Base-by-base conservation (phyloP, 1,140 invertebrate species). In the Arion vulgaris region DNA sequence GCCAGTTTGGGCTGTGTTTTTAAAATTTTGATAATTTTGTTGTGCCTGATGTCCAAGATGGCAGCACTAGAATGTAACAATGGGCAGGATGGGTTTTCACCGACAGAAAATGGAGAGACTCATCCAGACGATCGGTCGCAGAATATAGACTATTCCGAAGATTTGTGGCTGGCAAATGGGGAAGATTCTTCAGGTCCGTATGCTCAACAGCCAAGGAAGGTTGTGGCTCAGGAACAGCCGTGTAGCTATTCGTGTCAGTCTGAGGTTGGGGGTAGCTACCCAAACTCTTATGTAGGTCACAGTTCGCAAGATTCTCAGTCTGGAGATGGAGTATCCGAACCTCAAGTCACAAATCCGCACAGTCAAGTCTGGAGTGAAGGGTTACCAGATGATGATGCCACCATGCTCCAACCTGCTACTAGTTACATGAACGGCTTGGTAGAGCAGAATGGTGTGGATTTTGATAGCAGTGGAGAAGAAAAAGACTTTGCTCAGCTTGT, bases 401-500 rank as follows among this genome's bases (percentile, higher is more conserved):
- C 19, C 28, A 13, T 32, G 5, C 13, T 76, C 0, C 41, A 76
- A 32, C 45, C 74, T 49, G 36, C 51, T 9, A 45, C 53, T 17
- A 79, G 19, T 45, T 51, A 26, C 32, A 7, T 76, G 32, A 49
- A 51, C 26, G 49, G 49, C 36, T 28, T 1, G 4, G 38, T 17
- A 7, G 51, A 79, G 36, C 51, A 66, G 36, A 79, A 66, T 57
- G 77, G 57, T 23, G 26, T 51, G 57, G 77, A 79, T 1, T 39
- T 51, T 51, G 38, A 79, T 51, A 51, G 38, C 17, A 51, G 77
- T n/a, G 41, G 53, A 11, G 77, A 79, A 32, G 57, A 41, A 17
- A 79, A 68, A 68, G 77, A 79, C 26, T 79, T 79, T 68, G 77
- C 57, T n/a, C 77, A 79, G 57, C 57, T 79, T n/a, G 53, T 79